A percentile compares a stretch with the other conserved stretches of the same genome.
Conservation (phyloP, 2,113 vertebrate species). For the Apteryx owenii region DNA sequence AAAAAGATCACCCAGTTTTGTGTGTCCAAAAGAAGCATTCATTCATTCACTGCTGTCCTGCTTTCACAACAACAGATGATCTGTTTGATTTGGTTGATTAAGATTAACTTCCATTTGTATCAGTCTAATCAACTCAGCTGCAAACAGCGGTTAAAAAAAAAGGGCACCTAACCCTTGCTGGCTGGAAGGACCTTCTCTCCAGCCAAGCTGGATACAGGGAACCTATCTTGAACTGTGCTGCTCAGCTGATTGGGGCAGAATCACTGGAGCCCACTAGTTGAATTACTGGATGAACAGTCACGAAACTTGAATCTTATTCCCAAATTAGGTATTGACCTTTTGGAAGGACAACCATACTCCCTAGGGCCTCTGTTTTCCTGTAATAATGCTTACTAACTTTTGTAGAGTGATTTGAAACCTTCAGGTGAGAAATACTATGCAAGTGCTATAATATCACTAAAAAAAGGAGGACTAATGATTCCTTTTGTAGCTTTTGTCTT, state of each 20-base stretch:
- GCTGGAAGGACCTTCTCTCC: neutral
- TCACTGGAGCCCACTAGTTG: neutral
- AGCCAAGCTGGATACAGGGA: neutral
- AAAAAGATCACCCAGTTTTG: neutral
- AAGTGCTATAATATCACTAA: neutral
- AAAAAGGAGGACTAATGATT: neutral
- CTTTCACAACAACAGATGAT: neutral
- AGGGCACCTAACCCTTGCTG: neutral
- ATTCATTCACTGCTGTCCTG: neutral
- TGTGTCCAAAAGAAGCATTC: neutral
- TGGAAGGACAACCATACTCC: neutral
- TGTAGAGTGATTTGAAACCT: neutral
- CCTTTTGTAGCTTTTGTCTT: neutral
- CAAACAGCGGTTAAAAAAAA: neutral
- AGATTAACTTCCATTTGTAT: neutral
- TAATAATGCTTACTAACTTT: neutral
- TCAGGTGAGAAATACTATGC: neutral
- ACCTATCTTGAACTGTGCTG: neutral
- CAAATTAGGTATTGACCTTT: neutral
- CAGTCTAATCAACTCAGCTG: neutral
- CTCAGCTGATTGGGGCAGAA: neutral
- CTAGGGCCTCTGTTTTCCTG: neutral
- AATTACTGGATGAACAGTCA: neutral
- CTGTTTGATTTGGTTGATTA: neutral
- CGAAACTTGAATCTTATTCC: neutral